These are phyloP conservation scores for Diorhabda sublineata DNA, from an alignment of 1,140 invertebrate species.

Conservation along the genomic window DNA sequence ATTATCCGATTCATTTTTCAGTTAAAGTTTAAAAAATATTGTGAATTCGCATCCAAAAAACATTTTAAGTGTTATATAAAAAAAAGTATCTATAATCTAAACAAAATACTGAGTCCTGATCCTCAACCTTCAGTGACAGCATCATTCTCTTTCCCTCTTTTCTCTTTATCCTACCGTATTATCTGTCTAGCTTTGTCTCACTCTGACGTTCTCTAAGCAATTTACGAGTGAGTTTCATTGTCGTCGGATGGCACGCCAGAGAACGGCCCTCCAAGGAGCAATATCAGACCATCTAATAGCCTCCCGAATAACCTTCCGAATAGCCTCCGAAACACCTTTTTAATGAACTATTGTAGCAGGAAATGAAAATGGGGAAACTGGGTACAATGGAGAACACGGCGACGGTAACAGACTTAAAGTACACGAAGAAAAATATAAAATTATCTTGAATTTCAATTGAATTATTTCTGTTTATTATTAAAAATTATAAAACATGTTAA, in stretches of 20 bases:
- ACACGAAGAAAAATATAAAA: not conserved
- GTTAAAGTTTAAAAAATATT: too few species aligned
- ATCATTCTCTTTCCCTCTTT: not conserved
- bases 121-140: not conserved
- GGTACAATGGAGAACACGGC: constrained; percentile 5
- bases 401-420: not conserved
- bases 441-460: too few species aligned
- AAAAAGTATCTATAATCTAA: too few species aligned
- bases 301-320: constrained; percentile 62
- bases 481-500: too few species aligned
- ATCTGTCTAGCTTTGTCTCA: not conserved
- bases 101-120: not conserved
- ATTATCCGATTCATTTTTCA: too few species aligned
- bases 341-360: constrained; percentile 65
- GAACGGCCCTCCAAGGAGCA: constrained; percentile 60
- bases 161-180: not conserved
- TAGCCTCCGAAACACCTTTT: constrained; percentile 66
- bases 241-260: constrained; percentile 45
- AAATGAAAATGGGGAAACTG: constrained; percentile 56
- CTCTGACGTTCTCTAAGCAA: constrained; percentile 30
- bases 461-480: too few species aligned
- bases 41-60: too few species aligned
- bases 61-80: not conserved
- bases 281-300: constrained; percentile 63
- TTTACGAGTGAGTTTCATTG: constrained; percentile 46